Conservation (phyloP, 2,888 invertebrate genomes). For the Andrena bicolor region DNA sequence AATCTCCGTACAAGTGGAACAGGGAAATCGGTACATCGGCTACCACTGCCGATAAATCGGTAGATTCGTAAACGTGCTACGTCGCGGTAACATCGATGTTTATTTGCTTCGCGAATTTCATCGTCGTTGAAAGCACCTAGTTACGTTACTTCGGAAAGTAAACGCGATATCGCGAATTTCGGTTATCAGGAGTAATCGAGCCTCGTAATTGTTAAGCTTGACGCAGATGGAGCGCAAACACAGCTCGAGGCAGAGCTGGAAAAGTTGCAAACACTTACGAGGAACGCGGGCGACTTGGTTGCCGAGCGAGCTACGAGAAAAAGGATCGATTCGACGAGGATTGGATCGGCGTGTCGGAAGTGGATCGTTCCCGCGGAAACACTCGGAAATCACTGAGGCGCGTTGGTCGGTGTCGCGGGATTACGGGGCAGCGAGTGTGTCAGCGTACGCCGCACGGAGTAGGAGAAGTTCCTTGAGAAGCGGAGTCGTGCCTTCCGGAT, state of each 20-base stretch:
- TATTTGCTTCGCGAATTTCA: background rate
- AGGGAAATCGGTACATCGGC: background rate
- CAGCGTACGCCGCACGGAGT: constrained; percentile 26
- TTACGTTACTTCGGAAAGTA: too few species aligned
- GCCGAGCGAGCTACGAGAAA: background rate
- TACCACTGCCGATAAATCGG: background rate
- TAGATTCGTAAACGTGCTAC: background rate
- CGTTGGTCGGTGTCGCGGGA: constrained; percentile 25
- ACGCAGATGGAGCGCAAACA: background rate
- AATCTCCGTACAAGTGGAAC: background rate
- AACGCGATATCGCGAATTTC: background rate
- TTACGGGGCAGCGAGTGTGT: constrained; percentile 20
- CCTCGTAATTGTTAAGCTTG: background rate
- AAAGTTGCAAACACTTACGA: constrained; percentile 11
- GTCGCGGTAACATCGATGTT: background rate
- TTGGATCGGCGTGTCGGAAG: constrained; percentile 9
- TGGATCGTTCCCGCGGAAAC: constrained; percentile 43
- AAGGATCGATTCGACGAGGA: constrained; percentile 2
- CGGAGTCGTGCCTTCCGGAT: constrained; percentile 69
- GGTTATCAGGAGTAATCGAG: background rate
- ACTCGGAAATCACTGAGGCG: constrained; percentile 52
- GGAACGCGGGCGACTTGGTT: background rate
- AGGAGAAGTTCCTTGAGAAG: constrained; percentile 56
- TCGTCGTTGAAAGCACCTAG: background rate
- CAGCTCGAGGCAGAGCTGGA: background rate